Percentiles rank a stretch among this genome's conserved stretches.
These are phyloP conservation scores for Aporrectodea caliginosa DNA, from an alignment of 1,140 invertebrate genomes.

Conservation along the genomic window DNA sequence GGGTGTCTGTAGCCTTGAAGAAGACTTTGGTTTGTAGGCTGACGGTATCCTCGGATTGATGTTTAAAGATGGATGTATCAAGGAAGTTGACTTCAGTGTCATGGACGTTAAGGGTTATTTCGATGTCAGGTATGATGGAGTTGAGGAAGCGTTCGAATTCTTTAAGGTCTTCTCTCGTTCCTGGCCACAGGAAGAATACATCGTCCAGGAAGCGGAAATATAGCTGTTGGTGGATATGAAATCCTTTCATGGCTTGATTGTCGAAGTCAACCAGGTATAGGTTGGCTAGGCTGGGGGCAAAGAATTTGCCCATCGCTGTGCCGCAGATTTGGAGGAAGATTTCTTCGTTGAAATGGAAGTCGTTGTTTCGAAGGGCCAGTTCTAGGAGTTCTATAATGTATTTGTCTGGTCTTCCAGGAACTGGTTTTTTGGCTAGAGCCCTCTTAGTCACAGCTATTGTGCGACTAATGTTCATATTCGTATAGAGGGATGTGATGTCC, in stretches of 20 bases:
- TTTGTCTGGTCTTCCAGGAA: background rate
- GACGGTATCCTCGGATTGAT: background rate
- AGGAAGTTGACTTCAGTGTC: background rate
- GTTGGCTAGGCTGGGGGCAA: slow-evolving; percentile 1
- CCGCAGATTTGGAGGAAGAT: slow-evolving; percentile 13
- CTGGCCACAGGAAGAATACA: background rate
- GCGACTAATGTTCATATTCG: background rate
- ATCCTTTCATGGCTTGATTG: background rate
- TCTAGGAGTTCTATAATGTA: slow-evolving; percentile 5
- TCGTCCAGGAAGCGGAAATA: slow-evolving; percentile 1
- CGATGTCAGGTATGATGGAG: background rate
- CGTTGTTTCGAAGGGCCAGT: background rate
- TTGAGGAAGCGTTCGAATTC: background rate
- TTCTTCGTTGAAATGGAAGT: slow-evolving; percentile 7
- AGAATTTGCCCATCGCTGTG: slow-evolving; percentile 4
- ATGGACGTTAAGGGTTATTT: background rate
- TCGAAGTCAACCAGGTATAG: background rate
- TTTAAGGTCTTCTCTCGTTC: background rate
- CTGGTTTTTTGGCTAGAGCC: background rate
- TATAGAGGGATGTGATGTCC: slow-evolving; percentile 11
- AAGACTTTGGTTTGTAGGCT: background rate
- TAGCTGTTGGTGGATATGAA: background rate
- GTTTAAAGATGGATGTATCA: background rate
- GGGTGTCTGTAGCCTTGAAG: slow-evolving; percentile 4
- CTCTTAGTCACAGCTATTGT: background rate